Base-by-base conservation (phyloP, 2,888 invertebrate species). In the Andrena trimmerana region DNA sequence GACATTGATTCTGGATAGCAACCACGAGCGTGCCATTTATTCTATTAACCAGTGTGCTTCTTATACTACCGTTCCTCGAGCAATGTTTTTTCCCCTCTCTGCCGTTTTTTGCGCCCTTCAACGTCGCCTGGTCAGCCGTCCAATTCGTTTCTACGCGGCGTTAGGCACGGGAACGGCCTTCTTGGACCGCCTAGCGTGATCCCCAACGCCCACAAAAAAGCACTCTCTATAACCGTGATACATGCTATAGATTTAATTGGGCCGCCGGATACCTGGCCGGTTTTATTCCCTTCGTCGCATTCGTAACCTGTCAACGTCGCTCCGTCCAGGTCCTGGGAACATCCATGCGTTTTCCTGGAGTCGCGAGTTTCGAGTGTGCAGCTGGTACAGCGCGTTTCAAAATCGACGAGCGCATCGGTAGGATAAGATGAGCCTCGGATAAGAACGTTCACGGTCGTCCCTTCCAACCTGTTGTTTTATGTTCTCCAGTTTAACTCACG, bases 1-100 rank as follows among this genome's bases (percentile, higher is more conserved):
- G 76, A 81, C 81, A 81, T 62, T 77, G 77, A 62, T 72, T 66
- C 59, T 57, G 74, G 82, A 86, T 84, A 85, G 59, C 87, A 71
- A 86, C 86, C 87, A 76, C 83, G 86, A 90, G 87, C 90, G 90
- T 90, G 90, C 90, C 90, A 90, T 90, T 92, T 90, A 89, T 92
- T 91, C 90, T 87, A 91, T 92, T 90, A 90, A 88, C 87, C 67
- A 78, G 80, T 50, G 7, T 13, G 78, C 84, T 86, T 88, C 84
- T 86, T 85, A 59, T 74, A 66, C 67, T 59, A 10, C 52, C 70
- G 76, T 70, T 79, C 66, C 66, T 59, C 54, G 24, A 50, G n/a
- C 36, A 8, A 66, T 72, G 78, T 81, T 81, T 86, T 50, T 74
- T 13, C 5, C n/a, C 57, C 52, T 8, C 0, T 29, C 10, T 7